phyloP scores from a whole-genome alignment of 2,797 vertebrate genomes.

The Propithecus deckenii region DNA sequence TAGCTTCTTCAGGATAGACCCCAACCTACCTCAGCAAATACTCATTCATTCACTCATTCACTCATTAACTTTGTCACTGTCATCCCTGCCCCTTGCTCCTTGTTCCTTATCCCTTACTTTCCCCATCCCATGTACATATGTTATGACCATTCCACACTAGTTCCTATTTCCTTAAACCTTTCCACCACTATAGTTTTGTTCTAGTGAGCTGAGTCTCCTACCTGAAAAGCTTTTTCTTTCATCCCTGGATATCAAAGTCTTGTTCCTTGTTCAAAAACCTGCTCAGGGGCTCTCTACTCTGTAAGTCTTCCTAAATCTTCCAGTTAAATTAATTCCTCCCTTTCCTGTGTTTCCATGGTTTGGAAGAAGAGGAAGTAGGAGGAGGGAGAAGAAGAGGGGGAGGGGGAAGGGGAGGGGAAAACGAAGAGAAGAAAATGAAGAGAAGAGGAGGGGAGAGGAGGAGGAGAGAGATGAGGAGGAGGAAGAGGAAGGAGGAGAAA shows the following conservation, averaged over 20 bases:
- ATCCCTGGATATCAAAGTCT: not conserved
- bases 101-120: not conserved
- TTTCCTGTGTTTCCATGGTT: not conserved
- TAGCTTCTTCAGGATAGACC: not conserved
- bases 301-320: not conserved
- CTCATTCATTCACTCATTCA: not conserved
- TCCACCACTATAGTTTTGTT: not conserved
- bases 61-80: not conserved
- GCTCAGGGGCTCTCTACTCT: not conserved
- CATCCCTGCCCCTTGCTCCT: not conserved
- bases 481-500: not conserved
- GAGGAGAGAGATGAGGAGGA: not conserved
- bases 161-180: not conserved
- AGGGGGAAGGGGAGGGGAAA: accelerated
- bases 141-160: not conserved
- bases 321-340: not conserved
- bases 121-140: not conserved
- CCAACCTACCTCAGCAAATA: not conserved
- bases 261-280: not conserved
- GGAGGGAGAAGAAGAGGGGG: not conserved
- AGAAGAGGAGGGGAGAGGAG: not conserved
- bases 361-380: not conserved
- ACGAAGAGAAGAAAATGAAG: not conserved
- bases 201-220: not conserved
- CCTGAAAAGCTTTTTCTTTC: not conserved